phyloP scores from a whole-genome alignment of 2,888 invertebrate species.

The Sylvicola cinctus region DNA sequence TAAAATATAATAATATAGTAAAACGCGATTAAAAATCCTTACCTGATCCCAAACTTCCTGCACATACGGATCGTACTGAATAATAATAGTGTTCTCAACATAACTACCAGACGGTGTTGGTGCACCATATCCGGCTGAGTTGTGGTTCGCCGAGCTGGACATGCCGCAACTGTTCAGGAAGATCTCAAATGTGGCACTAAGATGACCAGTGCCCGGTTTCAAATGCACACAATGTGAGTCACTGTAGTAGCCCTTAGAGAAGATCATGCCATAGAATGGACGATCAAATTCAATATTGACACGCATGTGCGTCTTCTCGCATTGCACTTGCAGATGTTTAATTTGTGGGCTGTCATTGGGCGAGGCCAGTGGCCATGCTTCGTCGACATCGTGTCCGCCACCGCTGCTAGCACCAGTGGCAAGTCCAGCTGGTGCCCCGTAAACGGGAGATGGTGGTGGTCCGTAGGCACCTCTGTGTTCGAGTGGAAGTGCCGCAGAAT shows the following conservation, averaged over 20 bases:
- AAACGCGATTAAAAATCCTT: neutral
- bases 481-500: slow-evolving; percentile 59
- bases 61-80: slow-evolving; percentile 86
- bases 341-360: slow-evolving; percentile 78
- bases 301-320: slow-evolving; percentile 89
- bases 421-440: slow-evolving; percentile 22
- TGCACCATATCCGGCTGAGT: slow-evolving; percentile 62
- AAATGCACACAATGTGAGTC: slow-evolving; percentile 81
- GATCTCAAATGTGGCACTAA: slow-evolving; percentile 84
- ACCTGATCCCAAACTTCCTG: slow-evolving; percentile 91
- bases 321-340: slow-evolving; percentile 82
- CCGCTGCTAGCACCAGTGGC: slow-evolving; percentile 5
- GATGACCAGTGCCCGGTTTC: slow-evolving; percentile 75
- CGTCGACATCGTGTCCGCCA: slow-evolving; percentile 33
- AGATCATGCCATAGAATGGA: slow-evolving; percentile 90
- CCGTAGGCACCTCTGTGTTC: slow-evolving; percentile 63
- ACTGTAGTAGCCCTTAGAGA: slow-evolving; percentile 84
- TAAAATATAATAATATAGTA: neutral
- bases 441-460: slow-evolving; percentile 32
- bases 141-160: slow-evolving; percentile 81
- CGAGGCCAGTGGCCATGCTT: slow-evolving; percentile 73
- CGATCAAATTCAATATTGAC: slow-evolving; percentile 89
- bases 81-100: slow-evolving; percentile 86
- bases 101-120: slow-evolving; percentile 83
- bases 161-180: slow-evolving; percentile 85